phyloP scores from a whole-genome alignment of 2,113 vertebrate genomes.

The Ptychochromis oligacanthus region DNA sequence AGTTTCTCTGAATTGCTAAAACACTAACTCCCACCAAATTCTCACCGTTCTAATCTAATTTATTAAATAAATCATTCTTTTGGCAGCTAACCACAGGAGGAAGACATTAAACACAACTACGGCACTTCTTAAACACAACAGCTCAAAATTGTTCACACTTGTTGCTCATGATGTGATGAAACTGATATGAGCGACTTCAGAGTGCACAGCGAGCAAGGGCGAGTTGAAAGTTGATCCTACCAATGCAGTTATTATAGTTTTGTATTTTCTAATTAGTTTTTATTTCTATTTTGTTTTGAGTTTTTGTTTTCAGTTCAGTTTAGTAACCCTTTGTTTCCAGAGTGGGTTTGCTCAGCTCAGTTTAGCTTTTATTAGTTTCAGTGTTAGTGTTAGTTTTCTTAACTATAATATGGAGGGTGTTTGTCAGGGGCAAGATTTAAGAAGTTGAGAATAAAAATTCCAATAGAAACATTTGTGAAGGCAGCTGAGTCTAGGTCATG shows the following conservation, averaged over 20 bases:
- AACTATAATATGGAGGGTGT: neutral
- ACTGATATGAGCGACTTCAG: neutral
- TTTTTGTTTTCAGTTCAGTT: too few species aligned
- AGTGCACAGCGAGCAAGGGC: neutral
- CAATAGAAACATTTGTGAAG: neutral
- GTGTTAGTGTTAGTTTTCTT: neutral
- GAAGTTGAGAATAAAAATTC: neutral
- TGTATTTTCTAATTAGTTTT: neutral
- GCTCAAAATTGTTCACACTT: neutral
- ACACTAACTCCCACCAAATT: slow-evolving; percentile 3
- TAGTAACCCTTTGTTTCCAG: too few species aligned
- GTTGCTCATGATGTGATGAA: neutral
- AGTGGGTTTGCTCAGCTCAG: too few species aligned
- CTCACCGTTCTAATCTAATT: neutral
- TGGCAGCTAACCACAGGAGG: neutral
- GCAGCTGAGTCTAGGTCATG: neutral
- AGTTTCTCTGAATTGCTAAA: neutral
- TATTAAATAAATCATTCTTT: too few species aligned
- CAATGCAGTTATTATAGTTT: neutral
- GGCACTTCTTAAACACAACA: neutral
- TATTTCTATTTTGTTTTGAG: too few species aligned
- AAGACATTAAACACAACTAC: neutral
- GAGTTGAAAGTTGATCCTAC: neutral
- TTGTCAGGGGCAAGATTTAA: neutral
- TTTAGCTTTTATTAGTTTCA: too few species aligned